These are phyloP conservation scores for Mamestra brassicae DNA, from an alignment of 2,888 invertebrate genomes.

Conservation along the genomic window DNA sequence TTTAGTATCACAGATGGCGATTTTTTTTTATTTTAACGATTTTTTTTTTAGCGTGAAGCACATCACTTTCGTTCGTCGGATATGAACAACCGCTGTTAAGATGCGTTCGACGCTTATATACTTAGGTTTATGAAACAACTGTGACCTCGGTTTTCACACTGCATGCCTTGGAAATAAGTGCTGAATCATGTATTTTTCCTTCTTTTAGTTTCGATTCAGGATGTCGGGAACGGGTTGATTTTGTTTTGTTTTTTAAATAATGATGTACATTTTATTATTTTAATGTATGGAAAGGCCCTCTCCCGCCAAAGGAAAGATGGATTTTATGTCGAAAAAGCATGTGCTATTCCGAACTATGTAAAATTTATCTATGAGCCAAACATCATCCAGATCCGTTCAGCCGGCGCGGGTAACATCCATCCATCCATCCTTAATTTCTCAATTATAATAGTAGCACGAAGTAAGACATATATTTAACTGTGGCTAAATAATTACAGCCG, in stretches of 20 bases:
- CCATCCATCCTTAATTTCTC: too few relatives aligned
- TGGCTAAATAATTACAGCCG: background rate
- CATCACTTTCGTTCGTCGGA: slow-evolving; percentile 63
- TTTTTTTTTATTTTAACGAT: slow-evolving; percentile 48
- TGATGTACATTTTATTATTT: too few relatives aligned
- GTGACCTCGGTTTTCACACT: slow-evolving; percentile 64
- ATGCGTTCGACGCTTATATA: slow-evolving; percentile 67
- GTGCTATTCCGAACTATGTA: too few relatives aligned
- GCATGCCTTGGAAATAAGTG: slow-evolving; percentile 32
- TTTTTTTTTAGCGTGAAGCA: slow-evolving; percentile 45
- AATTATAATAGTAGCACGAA: too few relatives aligned
- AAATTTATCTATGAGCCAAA: too few relatives aligned
- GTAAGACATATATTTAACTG: too few relatives aligned
- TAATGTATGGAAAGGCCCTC: too few relatives aligned
- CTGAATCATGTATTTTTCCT: slow-evolving; percentile 58
- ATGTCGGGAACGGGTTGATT: background rate
- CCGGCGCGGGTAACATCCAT: too few relatives aligned
- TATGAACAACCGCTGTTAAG: slow-evolving; percentile 67
- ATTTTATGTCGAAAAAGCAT: too few relatives aligned
- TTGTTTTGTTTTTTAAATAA: background rate
- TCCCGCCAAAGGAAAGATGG: too few relatives aligned
- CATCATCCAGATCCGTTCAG: too few relatives aligned
- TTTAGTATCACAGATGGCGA: slow-evolving; percentile 44
- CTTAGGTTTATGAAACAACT: slow-evolving; percentile 69
- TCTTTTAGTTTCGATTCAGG: slow-evolving; percentile 25